Percentiles rank a stretch among this genome's conserved stretches.
Evolutionary conservation across 2,113 vertebrate genomes (phyloP).

Genomic region (Stomatorhinus ivindoensis): DNA sequence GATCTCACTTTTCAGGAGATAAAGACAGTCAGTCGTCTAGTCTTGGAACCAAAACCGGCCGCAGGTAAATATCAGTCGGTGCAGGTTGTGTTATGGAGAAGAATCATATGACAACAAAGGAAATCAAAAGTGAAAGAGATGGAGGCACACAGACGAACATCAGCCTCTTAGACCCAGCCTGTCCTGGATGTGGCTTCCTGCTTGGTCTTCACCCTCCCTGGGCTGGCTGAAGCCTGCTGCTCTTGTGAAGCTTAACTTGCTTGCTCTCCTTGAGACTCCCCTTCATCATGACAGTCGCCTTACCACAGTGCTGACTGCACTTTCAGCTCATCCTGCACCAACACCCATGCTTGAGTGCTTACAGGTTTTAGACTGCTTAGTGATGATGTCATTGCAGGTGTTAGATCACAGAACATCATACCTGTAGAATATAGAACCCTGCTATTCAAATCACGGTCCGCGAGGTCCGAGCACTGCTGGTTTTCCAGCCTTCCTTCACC

Average conservation of each 20-base stretch:
- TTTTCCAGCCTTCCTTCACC: too few relatives aligned
- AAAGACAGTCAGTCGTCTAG: slow-evolving; percentile 10
- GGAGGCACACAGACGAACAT: slow-evolving; percentile 27
- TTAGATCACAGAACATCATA: not conserved
- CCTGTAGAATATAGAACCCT: too few relatives aligned
- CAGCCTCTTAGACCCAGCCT: not conserved
- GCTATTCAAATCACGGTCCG: too few relatives aligned
- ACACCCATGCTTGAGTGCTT: not conserved
- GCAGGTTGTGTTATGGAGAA: not conserved
- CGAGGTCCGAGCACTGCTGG: too few relatives aligned
- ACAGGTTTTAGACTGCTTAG: not conserved
- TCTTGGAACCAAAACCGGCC: slow-evolving; percentile 22
- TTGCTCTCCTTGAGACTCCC: not conserved
- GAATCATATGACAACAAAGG: not conserved
- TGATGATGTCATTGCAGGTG: not conserved
- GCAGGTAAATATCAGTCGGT: slow-evolving; percentile 11
- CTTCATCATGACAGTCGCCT: not conserved
- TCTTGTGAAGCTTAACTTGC: not conserved
- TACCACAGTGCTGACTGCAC: not conserved
- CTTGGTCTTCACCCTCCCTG: not conserved
- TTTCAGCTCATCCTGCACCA: not conserved
- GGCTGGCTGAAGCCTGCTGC: not conserved
- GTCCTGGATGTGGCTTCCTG: not conserved
- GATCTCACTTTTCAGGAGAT: not conserved
- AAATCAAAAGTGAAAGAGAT: slow-evolving; percentile 31